Base-by-base conservation (phyloP, 2,113 vertebrate species). In the Cololabis saira region DNA sequence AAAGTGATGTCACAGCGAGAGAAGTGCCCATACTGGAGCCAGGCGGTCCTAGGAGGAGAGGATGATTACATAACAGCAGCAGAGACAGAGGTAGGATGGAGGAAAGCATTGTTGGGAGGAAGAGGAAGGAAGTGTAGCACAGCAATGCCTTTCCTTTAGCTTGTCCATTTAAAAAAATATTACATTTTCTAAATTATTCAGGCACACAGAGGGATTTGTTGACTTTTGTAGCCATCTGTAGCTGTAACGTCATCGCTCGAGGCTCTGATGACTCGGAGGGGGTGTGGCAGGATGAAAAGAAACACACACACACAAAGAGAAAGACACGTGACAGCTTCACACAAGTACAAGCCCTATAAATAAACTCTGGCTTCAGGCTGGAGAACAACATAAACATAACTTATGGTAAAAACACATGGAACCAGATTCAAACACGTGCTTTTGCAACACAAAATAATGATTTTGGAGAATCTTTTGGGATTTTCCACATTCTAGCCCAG, bases 21-120 rank as follows among this genome's bases (percentile, higher is more conserved):
- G 37, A 18, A 13, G 73, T 22, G 21, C 55, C 76, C 67, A 69
- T 83, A 80, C 69, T 74, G 76, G 80, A 82, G 87, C 59, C 84
- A 84, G 82, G 88, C 87, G 21, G 82, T 75, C 72, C 87, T 33
- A 67, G 76, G 77, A 86, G 80, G 74, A 82, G 72, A 77, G 60
- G 60, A 61, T 4, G n/a, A 37, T 93, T 87, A 89, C 74, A 27
- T 89, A 92, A 91, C 54, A 53, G 47, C 61, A 53, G 64, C 71
- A 81, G 61, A 76, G 79, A 78, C 0, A 30, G 33, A 16, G 54
- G 37, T 3, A 61, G 68, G 65, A 82, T 58, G 75, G 71, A 49
- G 53, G 59, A 67, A 16, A 30, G 65, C 41, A 72, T 24, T 61
- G 74, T 55, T 47, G 53, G 44, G 45, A n/a, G 60, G 5, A 4